phyloP scores from a whole-genome alignment of 2,113 vertebrate genomes.

The Motacilla tschutschensis region DNA sequence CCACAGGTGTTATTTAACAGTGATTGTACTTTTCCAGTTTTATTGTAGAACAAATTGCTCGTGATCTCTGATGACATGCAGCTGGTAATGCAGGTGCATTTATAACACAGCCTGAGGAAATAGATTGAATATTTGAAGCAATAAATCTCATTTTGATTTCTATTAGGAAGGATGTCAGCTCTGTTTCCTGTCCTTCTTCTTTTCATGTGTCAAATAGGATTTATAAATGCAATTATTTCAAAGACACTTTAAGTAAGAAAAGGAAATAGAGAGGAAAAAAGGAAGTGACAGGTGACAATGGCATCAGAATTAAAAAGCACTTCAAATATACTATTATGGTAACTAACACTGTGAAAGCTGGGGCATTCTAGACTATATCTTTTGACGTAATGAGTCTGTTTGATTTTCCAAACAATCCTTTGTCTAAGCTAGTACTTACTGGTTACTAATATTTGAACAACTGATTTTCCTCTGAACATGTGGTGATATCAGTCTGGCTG shows the following conservation, averaged over 20 bases:
- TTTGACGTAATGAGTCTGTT: background rate
- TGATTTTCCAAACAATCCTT: background rate
- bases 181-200: background rate
- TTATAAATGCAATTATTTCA: slow-evolving; percentile 1
- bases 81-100: background rate
- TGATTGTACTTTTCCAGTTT: slow-evolving; percentile 8
- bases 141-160: slow-evolving; percentile 2
- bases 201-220: background rate
- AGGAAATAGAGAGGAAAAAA: background rate
- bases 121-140: background rate
- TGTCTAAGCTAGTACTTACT: background rate
- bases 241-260: background rate
- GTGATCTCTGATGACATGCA: slow-evolving; percentile 1
- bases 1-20: slow-evolving; percentile 25
- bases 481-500: background rate
- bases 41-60: slow-evolving; percentile 16
- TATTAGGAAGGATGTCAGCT: background rate
- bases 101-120: background rate
- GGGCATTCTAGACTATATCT: background rate
- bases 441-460: background rate
- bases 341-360: background rate
- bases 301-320: background rate
- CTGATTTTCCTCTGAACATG: background rate
- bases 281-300: background rate
- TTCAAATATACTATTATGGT: background rate